Conservation (phyloP, 2,113 vertebrate genomes). For the Albula goreensis region DNA sequence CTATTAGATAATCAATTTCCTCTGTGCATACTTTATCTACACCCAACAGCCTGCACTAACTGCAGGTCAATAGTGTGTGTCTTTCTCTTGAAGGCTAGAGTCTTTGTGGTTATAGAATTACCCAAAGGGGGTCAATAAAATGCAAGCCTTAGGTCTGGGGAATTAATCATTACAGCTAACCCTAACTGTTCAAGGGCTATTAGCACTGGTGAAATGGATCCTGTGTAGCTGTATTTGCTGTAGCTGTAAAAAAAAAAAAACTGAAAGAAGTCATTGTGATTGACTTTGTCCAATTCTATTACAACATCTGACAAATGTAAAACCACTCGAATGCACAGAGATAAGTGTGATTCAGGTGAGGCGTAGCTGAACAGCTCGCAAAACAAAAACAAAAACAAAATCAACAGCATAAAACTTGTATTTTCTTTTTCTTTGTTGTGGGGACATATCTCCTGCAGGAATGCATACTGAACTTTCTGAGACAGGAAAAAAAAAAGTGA, state of each 20-base stretch:
- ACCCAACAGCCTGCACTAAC: slow-evolving; percentile 46
- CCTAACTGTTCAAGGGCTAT: slow-evolving; percentile 33
- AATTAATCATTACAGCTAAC: slow-evolving; percentile 43
- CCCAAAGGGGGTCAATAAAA: slow-evolving; percentile 54
- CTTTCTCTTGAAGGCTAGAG: slow-evolving; percentile 52
- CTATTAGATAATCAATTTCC: slow-evolving; percentile 16
- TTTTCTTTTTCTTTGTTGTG: neutral
- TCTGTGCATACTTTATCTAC: slow-evolving; percentile 33
- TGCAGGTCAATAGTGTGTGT: slow-evolving; percentile 64
- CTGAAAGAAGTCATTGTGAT: neutral
- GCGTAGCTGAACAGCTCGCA: neutral
- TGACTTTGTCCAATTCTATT: neutral
- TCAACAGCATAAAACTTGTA: neutral
- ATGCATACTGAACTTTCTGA: slow-evolving; percentile 6
- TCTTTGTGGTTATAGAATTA: slow-evolving; percentile 49
- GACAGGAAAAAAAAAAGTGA: neutral
- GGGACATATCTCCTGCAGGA: neutral
- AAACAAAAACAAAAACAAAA: neutral
- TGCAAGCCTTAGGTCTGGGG: slow-evolving; percentile 48
- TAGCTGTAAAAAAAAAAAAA: neutral
- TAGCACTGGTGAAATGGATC: slow-evolving; percentile 3
- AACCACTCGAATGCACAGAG: neutral
- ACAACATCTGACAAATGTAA: neutral
- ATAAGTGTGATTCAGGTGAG: neutral
- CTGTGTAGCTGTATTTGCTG: slow-evolving; percentile 1